Evolutionary conservation across 1,140 invertebrate genomes (phyloP), one percentile per base, ranked within the genome.

Genomic region (Drosophila ogumai): DNA sequence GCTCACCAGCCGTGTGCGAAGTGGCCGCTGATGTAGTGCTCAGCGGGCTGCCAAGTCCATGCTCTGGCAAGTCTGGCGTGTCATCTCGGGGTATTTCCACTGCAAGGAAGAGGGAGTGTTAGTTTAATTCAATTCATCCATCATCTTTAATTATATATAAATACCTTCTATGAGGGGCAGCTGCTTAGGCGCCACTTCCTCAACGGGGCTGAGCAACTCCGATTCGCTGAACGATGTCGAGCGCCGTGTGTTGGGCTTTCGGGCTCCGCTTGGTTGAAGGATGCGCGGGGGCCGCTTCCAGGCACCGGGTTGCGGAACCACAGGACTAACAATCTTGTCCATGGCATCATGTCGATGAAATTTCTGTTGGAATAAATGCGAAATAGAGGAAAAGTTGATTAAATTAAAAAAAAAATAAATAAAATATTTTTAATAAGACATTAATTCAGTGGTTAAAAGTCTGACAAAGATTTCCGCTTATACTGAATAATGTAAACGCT

Each of bases 311-410:
- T 98, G 97, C 13, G 96, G 97, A 72, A 98, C 96, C 2, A 98
- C 97, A 7, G 97, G 97, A 91, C 97, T 98, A 0, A 98, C 97
- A 91, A 98, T 98, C 92, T 97, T 98, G 93, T 98, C 97, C 92
- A 97, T 95, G 7, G 93, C 93, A 91, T 96, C 95, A 76, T 95
- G 92, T 43, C 95, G 94, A 52, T 96, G 94, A 63, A 96, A 93
- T 91, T 95, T 91, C 88, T 91, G n/a, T n/a, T 15, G 15, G 8
- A 49, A 49, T n/a, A 6, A 9, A 10, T 31, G 15, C 0, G 0
- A 31, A 49, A 17, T 3, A 6, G 4, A 15, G 0, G 0, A 1
- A 1, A n/a, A 32, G 7, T 32, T 9, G 1, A 32, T 32, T 32
- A 32, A 32, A 32, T 32, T 32, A 9, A 25, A 25, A 25, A 25